These are phyloP conservation scores for Nicator chloris DNA, from an alignment of 2,113 vertebrate species.

Conservation along the genomic window DNA sequence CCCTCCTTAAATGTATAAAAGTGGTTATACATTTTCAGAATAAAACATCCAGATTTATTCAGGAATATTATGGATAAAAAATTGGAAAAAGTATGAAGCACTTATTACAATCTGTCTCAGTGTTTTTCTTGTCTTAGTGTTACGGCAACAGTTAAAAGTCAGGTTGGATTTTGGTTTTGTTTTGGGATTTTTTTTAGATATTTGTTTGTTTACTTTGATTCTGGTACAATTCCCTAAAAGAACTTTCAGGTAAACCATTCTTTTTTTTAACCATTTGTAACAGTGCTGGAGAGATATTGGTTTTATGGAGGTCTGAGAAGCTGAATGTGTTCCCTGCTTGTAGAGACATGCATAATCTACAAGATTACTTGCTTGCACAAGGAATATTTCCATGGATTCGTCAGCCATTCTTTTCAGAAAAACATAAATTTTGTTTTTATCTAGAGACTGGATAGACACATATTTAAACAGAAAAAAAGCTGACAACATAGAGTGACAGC, in stretches of 20 bases:
- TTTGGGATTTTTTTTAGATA: not conserved
- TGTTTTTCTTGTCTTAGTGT: not conserved
- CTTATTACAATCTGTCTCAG: not conserved
- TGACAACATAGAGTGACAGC: not conserved
- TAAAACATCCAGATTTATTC: not conserved
- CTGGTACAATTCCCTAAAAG: not conserved
- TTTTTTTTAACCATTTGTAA: not conserved
- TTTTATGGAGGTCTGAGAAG: not conserved
- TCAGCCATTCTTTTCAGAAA: not conserved
- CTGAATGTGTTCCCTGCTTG: not conserved
- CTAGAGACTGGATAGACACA: not conserved
- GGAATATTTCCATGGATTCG: not conserved
- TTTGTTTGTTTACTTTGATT: not conserved
- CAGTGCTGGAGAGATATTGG: not conserved
- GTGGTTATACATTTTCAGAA: not conserved
- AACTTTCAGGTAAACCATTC: not conserved
- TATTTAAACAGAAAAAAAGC: not conserved
- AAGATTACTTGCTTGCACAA: not conserved
- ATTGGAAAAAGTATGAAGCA: not conserved
- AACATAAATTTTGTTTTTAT: not conserved
- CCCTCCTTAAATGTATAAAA: not conserved
- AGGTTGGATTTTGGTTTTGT: not conserved
- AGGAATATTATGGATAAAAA: not conserved
- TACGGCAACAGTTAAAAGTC: not conserved
- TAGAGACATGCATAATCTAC: not conserved